Base-by-base conservation (phyloP, 2,888 invertebrate genomes). In the Dasysyrphus albostriatus region DNA sequence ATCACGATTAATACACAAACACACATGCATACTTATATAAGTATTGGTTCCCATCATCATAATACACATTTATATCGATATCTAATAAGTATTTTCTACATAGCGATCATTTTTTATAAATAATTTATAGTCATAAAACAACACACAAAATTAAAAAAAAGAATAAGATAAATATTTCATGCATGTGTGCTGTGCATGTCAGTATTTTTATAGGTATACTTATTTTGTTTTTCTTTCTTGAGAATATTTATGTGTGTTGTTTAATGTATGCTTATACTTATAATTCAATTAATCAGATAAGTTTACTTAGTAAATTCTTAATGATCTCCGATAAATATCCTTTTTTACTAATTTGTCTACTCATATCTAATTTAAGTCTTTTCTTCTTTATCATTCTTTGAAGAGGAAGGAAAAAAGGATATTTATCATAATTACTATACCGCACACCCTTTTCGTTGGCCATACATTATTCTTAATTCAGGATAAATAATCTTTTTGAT, bases 381-480 rank as follows among this genome's bases (percentile, higher is more conserved):
- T 87, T 88, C 89, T 90, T 88, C 74, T 82, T 82, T 79, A 77
- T 78, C 77, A 81, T 81, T 85, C 75, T 70, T 78, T 59, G 82
- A 85, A 85, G 82, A 82, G 78, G 80, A 78, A 78, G 79, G 67
- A 88, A 85, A 81, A 88, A 82, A 84, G 85, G 82, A 82, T 88
- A 85, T 88, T 81, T 88, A 82, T 88, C 78, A 90, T 91, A 92
- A 92, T 92, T 92, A 94, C 94, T 94, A 97, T 94, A 97, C 95
- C 89, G 95, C 95, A 93, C 97, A 97, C 88, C 97, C 97, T 90
- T 95, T 95, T 90, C 95, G 95, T 88, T 94, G 95, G 88, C 98
- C 98, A 91, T 96, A 98, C 88, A 98, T 94, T 89, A 96, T 95
- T 92, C 96, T 96, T 82, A 98, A 94, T 93, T 98, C 97, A 6